A percentile compares a stretch with the other conserved stretches of the same genome.
Evolutionary conservation across 2,888 invertebrate species (phyloP).

Genomic region (Acleris sparsana): DNA sequence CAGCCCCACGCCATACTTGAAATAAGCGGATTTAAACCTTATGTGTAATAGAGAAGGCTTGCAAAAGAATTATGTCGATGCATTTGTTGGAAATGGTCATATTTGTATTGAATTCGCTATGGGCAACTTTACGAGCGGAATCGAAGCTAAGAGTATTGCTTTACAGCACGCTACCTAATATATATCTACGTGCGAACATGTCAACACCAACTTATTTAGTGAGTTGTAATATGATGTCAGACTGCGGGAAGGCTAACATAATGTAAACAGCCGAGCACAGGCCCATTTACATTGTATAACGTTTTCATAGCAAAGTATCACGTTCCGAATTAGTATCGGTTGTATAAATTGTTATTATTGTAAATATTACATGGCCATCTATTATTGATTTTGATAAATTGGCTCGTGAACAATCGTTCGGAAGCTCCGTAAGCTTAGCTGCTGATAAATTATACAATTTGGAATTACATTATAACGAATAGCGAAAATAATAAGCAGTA

Average conservation of each 20-base stretch:
- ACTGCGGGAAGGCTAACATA: conserved; percentile 24
- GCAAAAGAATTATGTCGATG: conserved; percentile 18
- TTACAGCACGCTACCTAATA: conserved; percentile 32
- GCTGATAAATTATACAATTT: not conserved
- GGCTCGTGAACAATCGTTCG: not conserved
- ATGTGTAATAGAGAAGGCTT: conserved; percentile 8
- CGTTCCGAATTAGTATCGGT: conserved; percentile 21
- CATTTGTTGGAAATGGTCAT: conserved; percentile 52
- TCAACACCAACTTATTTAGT: conserved; percentile 30
- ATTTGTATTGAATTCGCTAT: conserved; percentile 76
- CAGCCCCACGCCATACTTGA: not conserved
- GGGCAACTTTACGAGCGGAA: conserved; percentile 64
- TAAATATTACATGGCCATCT: conserved; percentile 18
- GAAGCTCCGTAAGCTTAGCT: not conserved
- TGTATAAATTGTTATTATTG: conserved; percentile 22
- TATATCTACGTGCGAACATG: conserved; percentile 14
- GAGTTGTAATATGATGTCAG: conserved; percentile 32
- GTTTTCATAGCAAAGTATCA: conserved; percentile 28
- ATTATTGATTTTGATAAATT: conserved; percentile 3
- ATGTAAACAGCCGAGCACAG: conserved; percentile 18
- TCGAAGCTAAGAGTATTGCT: conserved; percentile 47
- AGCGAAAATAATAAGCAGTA: too few species aligned
- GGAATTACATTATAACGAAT: not conserved
- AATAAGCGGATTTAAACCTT: conserved; percentile 20
- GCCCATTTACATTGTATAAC: conserved; percentile 25